Percentiles rank a stretch among this genome's conserved stretches.
These are phyloP conservation scores for Suncus etruscus DNA, from an alignment of 2,113 vertebrate species.

Conservation along the genomic window DNA sequence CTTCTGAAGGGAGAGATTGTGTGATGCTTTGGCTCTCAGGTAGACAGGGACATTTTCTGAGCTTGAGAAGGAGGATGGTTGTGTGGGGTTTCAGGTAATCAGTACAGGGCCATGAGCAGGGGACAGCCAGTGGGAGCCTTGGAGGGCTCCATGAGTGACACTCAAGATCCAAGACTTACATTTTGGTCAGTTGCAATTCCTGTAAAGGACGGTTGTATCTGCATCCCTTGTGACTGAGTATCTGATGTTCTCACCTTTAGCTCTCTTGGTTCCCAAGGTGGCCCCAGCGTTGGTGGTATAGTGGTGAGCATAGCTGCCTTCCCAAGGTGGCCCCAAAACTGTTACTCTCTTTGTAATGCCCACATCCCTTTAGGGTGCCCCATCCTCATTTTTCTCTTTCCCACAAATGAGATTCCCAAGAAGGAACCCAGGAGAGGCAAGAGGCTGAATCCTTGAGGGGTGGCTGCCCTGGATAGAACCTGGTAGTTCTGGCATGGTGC, in stretches of 20 bases:
- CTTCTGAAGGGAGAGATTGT: too few relatives aligned
- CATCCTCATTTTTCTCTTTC: neutral
- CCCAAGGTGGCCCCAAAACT: too few relatives aligned
- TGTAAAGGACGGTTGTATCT: neutral
- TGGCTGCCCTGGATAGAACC: too few relatives aligned
- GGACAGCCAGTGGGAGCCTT: neutral
- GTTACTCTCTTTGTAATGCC: too few relatives aligned
- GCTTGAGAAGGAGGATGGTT: neutral
- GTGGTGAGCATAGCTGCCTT: constrained; percentile 91
- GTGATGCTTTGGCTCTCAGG: too few relatives aligned
- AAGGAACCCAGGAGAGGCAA: neutral
- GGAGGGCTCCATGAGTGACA: rapidly evolving
- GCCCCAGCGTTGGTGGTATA: constrained; percentile 86
- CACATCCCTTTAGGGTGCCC: neutral
- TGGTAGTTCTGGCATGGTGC: too few relatives aligned
- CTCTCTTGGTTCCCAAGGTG: too few relatives aligned
- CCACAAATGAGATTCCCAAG: neutral
- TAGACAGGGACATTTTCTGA: neutral
- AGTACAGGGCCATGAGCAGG: neutral
- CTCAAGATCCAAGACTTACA: neutral
- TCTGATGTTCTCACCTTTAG: too few relatives aligned
- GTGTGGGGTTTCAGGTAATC: neutral
- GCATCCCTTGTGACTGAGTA: too few relatives aligned
- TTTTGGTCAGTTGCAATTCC: neutral
- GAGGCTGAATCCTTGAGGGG: neutral